Evolutionary conservation across 1,140 invertebrate genomes (phyloP).

Genomic region (Trachymyrmex septentrionalis): DNA sequence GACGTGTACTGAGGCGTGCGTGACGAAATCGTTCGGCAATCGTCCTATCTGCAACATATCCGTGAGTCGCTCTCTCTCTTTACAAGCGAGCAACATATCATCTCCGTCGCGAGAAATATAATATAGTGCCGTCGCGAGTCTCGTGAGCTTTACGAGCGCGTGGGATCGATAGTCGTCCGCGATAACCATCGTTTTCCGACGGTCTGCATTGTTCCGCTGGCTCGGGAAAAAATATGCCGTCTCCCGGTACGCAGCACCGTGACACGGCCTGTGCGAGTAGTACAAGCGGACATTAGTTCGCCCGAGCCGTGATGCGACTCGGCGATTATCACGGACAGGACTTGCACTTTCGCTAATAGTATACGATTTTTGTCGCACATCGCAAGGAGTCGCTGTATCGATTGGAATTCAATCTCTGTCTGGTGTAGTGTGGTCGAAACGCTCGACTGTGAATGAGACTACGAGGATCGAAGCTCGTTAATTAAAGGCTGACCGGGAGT

Average conservation of each 20-base stretch:
- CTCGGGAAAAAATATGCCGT: conserved; percentile 33
- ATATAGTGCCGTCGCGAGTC: conserved; percentile 33
- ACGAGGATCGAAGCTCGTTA: conserved; percentile 67
- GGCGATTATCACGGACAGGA: not conserved
- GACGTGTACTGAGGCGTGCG: no score
- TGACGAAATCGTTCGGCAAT: not conserved
- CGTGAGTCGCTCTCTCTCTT: conserved; percentile 44
- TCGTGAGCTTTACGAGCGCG: conserved; percentile 52
- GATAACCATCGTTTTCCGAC: conserved; percentile 59
- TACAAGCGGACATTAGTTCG: conserved; percentile 41
- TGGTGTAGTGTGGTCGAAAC: conserved; percentile 3
- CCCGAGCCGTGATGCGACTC: not conserved
- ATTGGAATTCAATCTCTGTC: conserved; percentile 33
- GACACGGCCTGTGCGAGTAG: conserved; percentile 9
- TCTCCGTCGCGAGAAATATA: conserved; percentile 7
- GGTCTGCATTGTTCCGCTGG: conserved; percentile 51
- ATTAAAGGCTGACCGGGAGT: conserved; percentile 72
- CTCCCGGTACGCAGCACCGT: not conserved
- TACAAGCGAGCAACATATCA: conserved; percentile 44
- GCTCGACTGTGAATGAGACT: conserved; percentile 60
- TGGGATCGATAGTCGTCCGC: conserved; percentile 48
- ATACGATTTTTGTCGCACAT: not conserved
- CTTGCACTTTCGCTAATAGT: not conserved
- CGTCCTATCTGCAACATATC: conserved; percentile 24
- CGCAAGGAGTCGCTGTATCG: conserved; percentile 11